phyloP scores from a whole-genome alignment of 2,797 vertebrate species.

The Sebastes nivosus region DNA sequence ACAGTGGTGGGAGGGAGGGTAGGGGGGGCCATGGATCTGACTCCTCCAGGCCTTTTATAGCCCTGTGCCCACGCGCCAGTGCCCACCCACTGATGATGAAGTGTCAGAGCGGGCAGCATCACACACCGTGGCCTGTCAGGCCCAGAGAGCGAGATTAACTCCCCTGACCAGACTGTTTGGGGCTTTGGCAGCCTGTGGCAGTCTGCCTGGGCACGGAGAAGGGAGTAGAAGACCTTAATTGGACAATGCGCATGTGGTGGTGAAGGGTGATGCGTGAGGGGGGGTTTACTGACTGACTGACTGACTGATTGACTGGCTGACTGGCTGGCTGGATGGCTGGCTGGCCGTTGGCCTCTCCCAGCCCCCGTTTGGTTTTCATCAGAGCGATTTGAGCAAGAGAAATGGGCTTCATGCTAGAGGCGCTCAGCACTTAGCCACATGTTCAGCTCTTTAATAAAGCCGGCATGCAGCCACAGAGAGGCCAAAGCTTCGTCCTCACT shows the following conservation, averaged over 20 bases:
- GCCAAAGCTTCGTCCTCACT: conserved; percentile 10
- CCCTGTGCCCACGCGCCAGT: conserved; percentile 59
- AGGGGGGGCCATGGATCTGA: conserved; percentile 16
- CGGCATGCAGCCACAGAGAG: conserved; percentile 13
- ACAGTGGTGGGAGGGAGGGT: conserved; percentile 6
- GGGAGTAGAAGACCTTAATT: conserved; percentile 77
- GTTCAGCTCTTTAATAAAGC: conserved; percentile 32
- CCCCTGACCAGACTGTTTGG: conserved; percentile 57
- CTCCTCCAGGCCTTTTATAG: conserved; percentile 79
- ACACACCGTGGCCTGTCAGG: conserved; percentile 49
- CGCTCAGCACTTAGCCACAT: conserved; percentile 50
- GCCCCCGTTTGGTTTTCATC: conserved; percentile 70
- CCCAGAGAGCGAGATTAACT: conserved; percentile 63
- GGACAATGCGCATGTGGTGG: conserved; percentile 65
- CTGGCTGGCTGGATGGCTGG: conserved; percentile 10
- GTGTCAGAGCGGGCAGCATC: conserved; percentile 64
- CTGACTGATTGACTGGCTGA: neutral
- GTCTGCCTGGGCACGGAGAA: conserved; percentile 37
- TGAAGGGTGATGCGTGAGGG: conserved; percentile 4
- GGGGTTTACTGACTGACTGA: neutral
- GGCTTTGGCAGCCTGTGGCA: conserved; percentile 54
- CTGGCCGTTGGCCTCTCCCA: conserved; percentile 21
- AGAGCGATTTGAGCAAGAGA: conserved; percentile 61
- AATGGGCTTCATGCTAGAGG: conserved; percentile 44
- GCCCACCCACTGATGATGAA: conserved; percentile 69